Conservation (phyloP, 2,113 vertebrate species). For the Brevimyrus niger region DNA sequence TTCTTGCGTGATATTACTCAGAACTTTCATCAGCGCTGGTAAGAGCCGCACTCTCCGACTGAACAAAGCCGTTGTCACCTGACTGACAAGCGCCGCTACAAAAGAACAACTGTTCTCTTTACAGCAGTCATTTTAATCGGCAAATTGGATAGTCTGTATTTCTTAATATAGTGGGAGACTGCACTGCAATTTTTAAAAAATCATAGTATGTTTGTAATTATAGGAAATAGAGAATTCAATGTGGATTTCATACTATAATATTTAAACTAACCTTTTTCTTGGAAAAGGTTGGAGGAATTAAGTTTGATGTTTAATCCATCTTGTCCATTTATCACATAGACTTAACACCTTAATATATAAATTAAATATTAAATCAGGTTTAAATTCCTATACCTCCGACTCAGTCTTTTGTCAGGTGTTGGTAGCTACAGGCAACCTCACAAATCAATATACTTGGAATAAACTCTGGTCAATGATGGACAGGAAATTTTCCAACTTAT, state of each 20-base stretch:
- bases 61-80: constrained; percentile 20
- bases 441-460: neutral
- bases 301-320: neutral
- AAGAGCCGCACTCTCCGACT: neutral
- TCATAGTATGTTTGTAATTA: neutral
- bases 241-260: neutral
- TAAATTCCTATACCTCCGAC: neutral
- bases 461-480: neutral
- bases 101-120: constrained; percentile 12
- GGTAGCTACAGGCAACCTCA: neutral
- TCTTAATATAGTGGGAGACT: neutral
- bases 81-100: neutral
- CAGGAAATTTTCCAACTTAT: neutral
- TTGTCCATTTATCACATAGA: neutral
- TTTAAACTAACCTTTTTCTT: neutral
- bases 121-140: neutral
- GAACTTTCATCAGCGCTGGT: neutral
- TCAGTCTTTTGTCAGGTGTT: neutral
- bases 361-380: neutral
- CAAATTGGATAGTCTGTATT: neutral
- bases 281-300: neutral
- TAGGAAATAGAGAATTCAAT: neutral
- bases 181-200: neutral
- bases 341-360: neutral
- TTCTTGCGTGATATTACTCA: neutral